phyloP scores from a whole-genome alignment of 2,797 vertebrate species.

The Salarias fasciatus region DNA sequence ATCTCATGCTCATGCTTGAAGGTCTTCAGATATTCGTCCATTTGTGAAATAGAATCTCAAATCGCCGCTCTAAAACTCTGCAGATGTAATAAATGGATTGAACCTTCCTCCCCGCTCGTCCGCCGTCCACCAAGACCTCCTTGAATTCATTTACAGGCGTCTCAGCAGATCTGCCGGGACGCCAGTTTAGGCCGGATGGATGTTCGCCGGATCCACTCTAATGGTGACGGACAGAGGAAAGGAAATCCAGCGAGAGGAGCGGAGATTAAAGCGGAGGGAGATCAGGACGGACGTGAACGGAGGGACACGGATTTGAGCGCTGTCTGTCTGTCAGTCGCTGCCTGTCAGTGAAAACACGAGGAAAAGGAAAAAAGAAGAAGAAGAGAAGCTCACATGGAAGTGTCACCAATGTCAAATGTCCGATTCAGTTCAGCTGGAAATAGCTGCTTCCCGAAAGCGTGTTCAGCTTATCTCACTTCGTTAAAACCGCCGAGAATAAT shows the following conservation, averaged over 20 bases:
- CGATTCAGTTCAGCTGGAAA: slow-evolving; percentile 21
- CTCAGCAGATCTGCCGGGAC: no score
- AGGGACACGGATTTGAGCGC: slow-evolving; percentile 39
- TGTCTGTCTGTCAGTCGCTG: slow-evolving; percentile 9
- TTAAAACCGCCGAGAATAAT: background rate
- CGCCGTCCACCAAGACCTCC: no score
- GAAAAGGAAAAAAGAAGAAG: background rate
- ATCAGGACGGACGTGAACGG: no score
- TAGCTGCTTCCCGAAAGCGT: background rate
- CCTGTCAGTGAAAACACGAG: slow-evolving; percentile 17
- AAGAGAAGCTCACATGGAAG: slow-evolving; percentile 5
- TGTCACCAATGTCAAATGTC: slow-evolving; percentile 55
- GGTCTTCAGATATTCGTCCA: no score
- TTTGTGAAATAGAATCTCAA: no score
- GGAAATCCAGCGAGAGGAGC: slow-evolving; percentile 23
- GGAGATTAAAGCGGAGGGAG: slow-evolving; percentile 29
- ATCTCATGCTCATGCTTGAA: no score
- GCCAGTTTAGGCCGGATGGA: no score
- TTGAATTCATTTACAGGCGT: no score
- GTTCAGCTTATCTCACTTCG: background rate
- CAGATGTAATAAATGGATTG: no score
- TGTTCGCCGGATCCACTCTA: slow-evolving; percentile 18
- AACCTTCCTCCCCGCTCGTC: no score
- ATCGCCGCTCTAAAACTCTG: no score
- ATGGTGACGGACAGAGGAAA: slow-evolving; percentile 51